These are phyloP conservation scores for Platyura marginata DNA, from an alignment of 1,140 invertebrate species.

Conservation along the genomic window DNA sequence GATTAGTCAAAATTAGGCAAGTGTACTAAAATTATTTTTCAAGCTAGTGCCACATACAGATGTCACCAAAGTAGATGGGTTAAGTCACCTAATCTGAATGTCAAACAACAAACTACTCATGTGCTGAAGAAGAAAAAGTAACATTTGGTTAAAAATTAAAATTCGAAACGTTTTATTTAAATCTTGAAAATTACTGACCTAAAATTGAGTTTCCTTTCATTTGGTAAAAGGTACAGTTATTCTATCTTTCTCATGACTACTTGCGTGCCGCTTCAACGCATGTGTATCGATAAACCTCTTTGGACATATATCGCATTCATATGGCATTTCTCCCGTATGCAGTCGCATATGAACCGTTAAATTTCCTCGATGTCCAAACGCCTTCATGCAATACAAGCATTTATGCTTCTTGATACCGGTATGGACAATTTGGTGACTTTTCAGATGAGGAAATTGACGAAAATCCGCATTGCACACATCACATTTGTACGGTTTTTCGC, in stretches of 20 bases:
- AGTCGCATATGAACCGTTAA: constrained; percentile 6
- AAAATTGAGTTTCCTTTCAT: neutral
- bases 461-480: too few species aligned
- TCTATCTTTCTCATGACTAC: constrained; percentile 2
- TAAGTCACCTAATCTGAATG: too few species aligned
- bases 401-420: constrained; percentile 4
- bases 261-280: constrained; percentile 6
- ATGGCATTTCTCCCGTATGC: constrained; percentile 3
- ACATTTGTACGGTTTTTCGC: constrained; percentile 6
- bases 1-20: too few species aligned
- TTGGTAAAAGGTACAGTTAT: neutral
- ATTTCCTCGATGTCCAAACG: constrained; percentile 5
- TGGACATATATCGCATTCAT: constrained; percentile 9
- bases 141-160: too few species aligned
- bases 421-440: constrained; percentile 7
- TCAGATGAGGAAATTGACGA: constrained; percentile 7
- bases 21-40: too few species aligned
- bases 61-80: too few species aligned
- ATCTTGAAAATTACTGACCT: too few species aligned
- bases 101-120: too few species aligned
- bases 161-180: too few species aligned
- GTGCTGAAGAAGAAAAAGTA: too few species aligned
- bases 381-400: constrained; percentile 5
- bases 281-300: constrained; percentile 5
- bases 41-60: too few species aligned